Evolutionary conservation across 2,113 vertebrate genomes (phyloP), one percentile per base, ranked within the genome.

Genomic region (Sakesphorus luctuosus): DNA sequence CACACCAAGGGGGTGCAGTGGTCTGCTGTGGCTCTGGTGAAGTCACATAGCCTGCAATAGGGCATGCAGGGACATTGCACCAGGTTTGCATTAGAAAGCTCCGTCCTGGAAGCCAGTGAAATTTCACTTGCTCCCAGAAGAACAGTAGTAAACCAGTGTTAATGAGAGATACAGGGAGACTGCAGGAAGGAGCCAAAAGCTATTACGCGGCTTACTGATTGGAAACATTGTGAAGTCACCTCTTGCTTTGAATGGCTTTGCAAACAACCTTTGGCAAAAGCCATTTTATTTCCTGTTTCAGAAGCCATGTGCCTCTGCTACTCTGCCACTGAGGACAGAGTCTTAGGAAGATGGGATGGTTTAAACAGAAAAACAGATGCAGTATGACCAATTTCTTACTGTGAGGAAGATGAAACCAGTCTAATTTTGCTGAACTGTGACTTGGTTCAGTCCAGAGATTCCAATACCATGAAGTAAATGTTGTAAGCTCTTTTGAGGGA

Each of bases 371-470:
- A 90, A 63, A 55, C 90, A 86, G 85, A 88, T 93, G 83, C 68
- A 94, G 52, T 29, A 65, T 72, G 75, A 62, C 68, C 50, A 89
- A 38, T 53, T 95, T 94, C 94, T 90, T 87, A 65, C 88, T 93
- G 88, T 17, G 92, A 96, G 80, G 92, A 95, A 96, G 94, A 82
- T 75, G 78, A 94, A 95, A 94, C 67, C 90, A 55, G 91, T 36
- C n/a, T 91, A 50, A 83, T 84, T 94, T 92, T 84, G 80, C 84
- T 96, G 85, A 95, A 95, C 93, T 93, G 47, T 94, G 93, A 90
- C 69, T 96, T 9, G 49, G 73, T 96, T 96, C 91, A 95, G 80
- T 92, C 85, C 96, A 87, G 71, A 93, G 88, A 90, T 92, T 93
- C 92, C 83, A 86, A 74, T 26, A 68, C 44, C 25, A 36, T 75